These are phyloP conservation scores for Eupithecia subfuscata DNA, from an alignment of 2,888 invertebrate genomes.

Conservation along the genomic window DNA sequence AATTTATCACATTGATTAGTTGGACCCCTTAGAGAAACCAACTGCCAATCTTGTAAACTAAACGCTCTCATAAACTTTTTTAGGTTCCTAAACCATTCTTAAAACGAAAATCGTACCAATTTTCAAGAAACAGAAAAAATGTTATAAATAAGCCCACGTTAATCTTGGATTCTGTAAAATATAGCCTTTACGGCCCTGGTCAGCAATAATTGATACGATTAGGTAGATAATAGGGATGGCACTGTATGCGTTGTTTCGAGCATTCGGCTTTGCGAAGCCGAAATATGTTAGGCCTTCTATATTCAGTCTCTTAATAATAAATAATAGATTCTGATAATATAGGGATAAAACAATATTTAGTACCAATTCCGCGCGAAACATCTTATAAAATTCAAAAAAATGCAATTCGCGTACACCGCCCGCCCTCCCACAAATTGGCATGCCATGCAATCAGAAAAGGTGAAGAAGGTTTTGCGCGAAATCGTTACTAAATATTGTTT, in stretches of 20 bases:
- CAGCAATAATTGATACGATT: slow-evolving; percentile 26
- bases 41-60: background rate
- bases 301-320: background rate
- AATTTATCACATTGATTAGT: too few species aligned
- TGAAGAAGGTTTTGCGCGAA: too few species aligned
- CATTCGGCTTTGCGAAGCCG: background rate
- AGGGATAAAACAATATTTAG: too few species aligned
- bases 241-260: background rate
- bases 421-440: too few species aligned
- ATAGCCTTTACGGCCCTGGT: slow-evolving; percentile 5
- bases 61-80: background rate
- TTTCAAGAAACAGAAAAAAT: background rate
- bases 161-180: slow-evolving; percentile 13
- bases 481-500: too few species aligned
- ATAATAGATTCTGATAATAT: too few species aligned
- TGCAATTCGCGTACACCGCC: too few species aligned
- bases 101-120: background rate
- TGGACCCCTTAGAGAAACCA: background rate
- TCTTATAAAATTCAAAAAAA: too few species aligned
- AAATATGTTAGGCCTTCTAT: background rate
- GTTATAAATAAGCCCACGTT: background rate
- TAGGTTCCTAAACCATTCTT: background rate
- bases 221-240: background rate
- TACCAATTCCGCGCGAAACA: too few species aligned
- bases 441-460: too few species aligned